A percentile compares a stretch with the other conserved stretches of the same genome.
These are phyloP conservation scores for Myotis findleyi DNA, from an alignment of 2,797 vertebrate genomes.

Conservation along the genomic window DNA sequence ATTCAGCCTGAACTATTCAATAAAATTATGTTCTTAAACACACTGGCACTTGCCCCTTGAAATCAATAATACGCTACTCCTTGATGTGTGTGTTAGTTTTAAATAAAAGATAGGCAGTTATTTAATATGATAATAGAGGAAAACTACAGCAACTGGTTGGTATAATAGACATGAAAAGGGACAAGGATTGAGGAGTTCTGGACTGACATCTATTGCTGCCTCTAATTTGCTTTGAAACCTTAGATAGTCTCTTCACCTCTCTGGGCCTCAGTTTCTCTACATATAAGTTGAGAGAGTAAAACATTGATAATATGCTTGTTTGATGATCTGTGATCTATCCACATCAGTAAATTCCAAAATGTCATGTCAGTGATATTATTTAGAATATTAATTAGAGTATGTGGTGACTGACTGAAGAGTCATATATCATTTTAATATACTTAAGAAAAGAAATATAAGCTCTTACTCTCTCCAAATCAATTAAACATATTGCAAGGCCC, in stretches of 20 bases:
- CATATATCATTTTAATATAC: not conserved
- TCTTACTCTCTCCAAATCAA: not conserved
- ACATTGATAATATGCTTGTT: not conserved
- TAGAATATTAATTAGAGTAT: not conserved
- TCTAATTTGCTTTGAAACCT: not conserved
- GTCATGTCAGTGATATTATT: not conserved
- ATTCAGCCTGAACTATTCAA: not conserved
- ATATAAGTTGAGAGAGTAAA: not conserved
- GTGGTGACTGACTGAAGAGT: not conserved
- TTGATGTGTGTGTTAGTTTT: constrained; percentile 41
- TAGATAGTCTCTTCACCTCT: not conserved
- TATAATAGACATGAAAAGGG: not conserved
- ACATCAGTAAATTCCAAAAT: not conserved
- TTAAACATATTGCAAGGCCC: not conserved
- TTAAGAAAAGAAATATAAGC: not conserved
- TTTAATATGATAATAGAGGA: not conserved
- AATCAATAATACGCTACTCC: not conserved
- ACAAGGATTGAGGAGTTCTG: not conserved
- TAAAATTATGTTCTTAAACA: constrained; percentile 44
- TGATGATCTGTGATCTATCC: not conserved
- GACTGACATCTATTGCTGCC: not conserved
- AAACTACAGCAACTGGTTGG: not conserved
- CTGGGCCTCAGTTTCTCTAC: not conserved
- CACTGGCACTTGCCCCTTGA: not conserved
- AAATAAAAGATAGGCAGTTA: constrained; percentile 50